Percentiles rank a stretch among this genome's conserved stretches.
Evolutionary conservation across 2,888 invertebrate genomes (phyloP).

Genomic region (Macrophya alboannulata): DNA sequence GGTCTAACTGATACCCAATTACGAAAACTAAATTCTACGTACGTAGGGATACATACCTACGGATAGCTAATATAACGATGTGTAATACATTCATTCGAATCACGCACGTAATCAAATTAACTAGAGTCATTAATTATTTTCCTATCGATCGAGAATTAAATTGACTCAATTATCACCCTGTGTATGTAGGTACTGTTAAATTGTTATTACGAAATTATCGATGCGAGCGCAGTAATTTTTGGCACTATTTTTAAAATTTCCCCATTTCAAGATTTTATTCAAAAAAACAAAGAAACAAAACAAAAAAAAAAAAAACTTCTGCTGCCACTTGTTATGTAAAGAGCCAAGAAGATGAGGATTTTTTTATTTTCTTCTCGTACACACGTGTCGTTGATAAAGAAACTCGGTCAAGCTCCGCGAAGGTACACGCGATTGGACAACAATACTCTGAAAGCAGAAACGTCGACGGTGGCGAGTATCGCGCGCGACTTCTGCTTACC

Average conservation of each 20-base stretch:
- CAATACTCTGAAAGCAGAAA: constrained; percentile 69
- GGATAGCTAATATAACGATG: constrained; percentile 3
- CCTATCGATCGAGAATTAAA: constrained; percentile 4
- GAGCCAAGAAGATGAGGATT: constrained; percentile 36
- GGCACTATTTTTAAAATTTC: neutral
- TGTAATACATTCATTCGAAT: constrained; percentile 32
- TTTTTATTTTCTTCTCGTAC: constrained; percentile 41
- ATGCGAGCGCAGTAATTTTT: neutral
- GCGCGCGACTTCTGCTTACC: constrained; percentile 55
- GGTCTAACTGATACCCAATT: constrained; percentile 43
- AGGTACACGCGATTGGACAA: constrained; percentile 70
- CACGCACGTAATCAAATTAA: constrained; percentile 39
- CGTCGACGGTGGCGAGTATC: constrained; percentile 63
- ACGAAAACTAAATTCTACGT: constrained; percentile 16
- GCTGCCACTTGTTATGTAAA: neutral
- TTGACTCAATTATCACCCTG: constrained; percentile 35
- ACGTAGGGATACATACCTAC: neutral
- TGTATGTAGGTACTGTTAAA: neutral
- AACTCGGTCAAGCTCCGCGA: constrained; percentile 65
- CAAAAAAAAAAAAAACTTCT: neutral
- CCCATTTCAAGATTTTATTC: neutral
- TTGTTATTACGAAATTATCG: neutral
- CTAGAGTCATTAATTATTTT: constrained; percentile 44
- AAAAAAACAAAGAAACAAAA: neutral
- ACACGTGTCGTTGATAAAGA: constrained; percentile 64